Evolutionary conservation across 2,797 vertebrate species (phyloP), one percentile per base, ranked within the genome.

Genomic region (Halcyon badia): DNA sequence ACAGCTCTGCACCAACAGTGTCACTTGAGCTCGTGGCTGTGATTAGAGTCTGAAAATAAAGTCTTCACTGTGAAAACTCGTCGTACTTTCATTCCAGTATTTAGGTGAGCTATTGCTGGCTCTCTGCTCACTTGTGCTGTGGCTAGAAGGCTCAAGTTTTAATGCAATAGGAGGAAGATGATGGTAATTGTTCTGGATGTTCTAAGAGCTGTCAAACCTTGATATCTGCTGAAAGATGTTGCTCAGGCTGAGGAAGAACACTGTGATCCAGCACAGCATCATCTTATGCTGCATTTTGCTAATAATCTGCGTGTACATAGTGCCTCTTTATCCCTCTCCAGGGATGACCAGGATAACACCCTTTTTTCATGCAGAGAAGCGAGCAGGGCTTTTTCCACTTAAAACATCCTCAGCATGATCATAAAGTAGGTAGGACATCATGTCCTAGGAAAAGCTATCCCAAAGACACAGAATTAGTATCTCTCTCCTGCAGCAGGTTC

Each of bases 141-240:
- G 51, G n/a, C 61, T 85, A 11, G 58, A 58, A 52, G n/a, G 35
- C 37, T 89, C 35, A 70, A 18, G 25, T 83, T 87, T 60, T 62
- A 76, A n/a, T 51, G 56, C 25, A 66, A 7, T 0, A 0, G 21
- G 46, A 65, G 56, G 33, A 56, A 60, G 66, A 33, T 16, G 68
- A 62, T 79, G 37, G 31, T 46, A 71, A 39, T 65, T 84, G 54
- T 66, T 93, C 51, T 89, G 77, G 33, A 46, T 51, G 56, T 72
- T 91, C 37, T 61, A 39, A n/a, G 77, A 84, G 73, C 60, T 96
- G 58, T 83, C 69, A 93, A 14, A 28, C 20, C 44, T 30, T 51
- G 25, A 5, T 71, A 10, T 37, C n/a, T 92, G 71, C 82, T 91
- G 7, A n/a, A 60, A 83, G 89, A 61, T 60, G 48, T 26, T 79